Evolutionary conservation across 2,113 vertebrate species (phyloP).

Genomic region (Rhineura floridana): DNA sequence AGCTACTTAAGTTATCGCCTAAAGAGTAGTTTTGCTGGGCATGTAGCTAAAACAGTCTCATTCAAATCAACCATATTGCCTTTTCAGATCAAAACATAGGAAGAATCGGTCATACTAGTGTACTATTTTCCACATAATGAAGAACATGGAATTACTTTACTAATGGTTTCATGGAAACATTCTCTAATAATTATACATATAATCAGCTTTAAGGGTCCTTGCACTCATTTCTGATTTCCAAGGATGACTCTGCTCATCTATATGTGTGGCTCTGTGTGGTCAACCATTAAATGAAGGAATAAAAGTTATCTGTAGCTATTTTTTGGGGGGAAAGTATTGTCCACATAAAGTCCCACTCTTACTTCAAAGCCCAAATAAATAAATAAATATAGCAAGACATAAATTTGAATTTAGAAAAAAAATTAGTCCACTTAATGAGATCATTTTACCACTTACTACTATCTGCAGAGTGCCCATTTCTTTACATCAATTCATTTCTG

Average conservation of each 20-base stretch:
- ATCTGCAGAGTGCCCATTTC: not conserved
- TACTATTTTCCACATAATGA: not conserved
- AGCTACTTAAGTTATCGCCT: not conserved
- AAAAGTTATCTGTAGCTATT: not conserved
- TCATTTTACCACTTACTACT: not conserved
- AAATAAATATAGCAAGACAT: not conserved
- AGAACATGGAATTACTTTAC: not conserved
- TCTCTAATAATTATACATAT: not conserved
- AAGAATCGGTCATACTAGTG: not conserved
- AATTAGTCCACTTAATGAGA: not conserved
- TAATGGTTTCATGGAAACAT: not conserved
- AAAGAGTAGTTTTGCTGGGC: not conserved
- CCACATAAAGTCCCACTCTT: not conserved
- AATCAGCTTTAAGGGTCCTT: not conserved
- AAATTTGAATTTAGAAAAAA: not conserved
- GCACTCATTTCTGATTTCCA: not conserved
- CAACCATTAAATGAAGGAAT: not conserved
- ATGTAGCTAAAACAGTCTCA: not conserved
- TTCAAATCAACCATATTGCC: not conserved
- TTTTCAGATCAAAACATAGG: not conserved
- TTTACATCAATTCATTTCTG: not conserved
- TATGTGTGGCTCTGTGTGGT: slow-evolving; percentile 5
- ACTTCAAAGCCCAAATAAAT: not conserved
- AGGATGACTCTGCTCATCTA: not conserved
- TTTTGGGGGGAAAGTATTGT: slow-evolving; percentile 8